Conservation (phyloP, 2,113 vertebrate species). For the Arvicanthis niloticus region DNA sequence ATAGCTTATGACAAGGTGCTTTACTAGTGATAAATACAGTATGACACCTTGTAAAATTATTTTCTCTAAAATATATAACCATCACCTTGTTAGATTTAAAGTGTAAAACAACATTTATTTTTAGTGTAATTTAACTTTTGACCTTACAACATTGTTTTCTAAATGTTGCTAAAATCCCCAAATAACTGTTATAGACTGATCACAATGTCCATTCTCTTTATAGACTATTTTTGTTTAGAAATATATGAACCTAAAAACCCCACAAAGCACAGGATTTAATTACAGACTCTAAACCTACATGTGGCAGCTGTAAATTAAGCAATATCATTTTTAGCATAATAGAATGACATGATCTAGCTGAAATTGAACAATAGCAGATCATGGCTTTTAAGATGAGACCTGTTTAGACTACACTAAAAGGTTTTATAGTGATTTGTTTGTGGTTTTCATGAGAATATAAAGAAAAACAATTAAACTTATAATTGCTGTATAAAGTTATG, state of each 20-base stretch:
- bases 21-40: neutral
- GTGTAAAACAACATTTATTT: slow-evolving; percentile 22
- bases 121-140: slow-evolving; percentile 2
- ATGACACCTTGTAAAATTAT: neutral
- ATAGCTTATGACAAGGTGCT: neutral
- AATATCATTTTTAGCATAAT: slow-evolving; percentile 81
- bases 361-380: slow-evolving; percentile 64
- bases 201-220: neutral
- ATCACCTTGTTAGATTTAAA: neutral
- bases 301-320: slow-evolving; percentile 60
- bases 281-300: slow-evolving; percentile 4
- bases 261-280: slow-evolving; percentile 60
- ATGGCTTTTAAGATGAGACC: slow-evolving; percentile 66
- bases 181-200: neutral
- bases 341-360: slow-evolving; percentile 74
- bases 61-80: neutral
- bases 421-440: slow-evolving; percentile 68
- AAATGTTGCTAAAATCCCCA: neutral
- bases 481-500: slow-evolving; percentile 56
- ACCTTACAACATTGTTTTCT: neutral
- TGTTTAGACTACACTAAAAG: slow-evolving; percentile 57
- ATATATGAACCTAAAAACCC: neutral
- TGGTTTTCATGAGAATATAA: slow-evolving; percentile 28
- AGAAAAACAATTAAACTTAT: slow-evolving; percentile 54
- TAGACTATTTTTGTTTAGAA: slow-evolving; percentile 36